A percentile compares a stretch with the other conserved stretches of the same genome.
phyloP scores from a whole-genome alignment of 2,113 vertebrate genomes.

The Pygoscelis adeliae region DNA sequence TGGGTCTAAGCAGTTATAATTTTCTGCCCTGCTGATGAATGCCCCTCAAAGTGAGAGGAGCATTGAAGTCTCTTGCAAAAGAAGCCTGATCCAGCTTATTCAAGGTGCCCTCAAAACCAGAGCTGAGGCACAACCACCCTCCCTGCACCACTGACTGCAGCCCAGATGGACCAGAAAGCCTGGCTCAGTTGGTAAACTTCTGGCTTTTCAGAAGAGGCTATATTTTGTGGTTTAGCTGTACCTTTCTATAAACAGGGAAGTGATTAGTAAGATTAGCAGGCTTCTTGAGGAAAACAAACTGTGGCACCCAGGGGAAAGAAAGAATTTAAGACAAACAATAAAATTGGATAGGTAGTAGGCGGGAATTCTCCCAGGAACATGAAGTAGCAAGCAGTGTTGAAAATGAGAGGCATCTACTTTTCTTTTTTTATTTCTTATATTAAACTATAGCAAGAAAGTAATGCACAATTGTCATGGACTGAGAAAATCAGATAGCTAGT shows the following conservation, averaged over 20 bases:
- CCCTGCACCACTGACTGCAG: not conserved
- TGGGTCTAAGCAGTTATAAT: not conserved
- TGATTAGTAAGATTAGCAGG: not conserved
- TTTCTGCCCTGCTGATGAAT: not conserved
- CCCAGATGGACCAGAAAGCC: not conserved
- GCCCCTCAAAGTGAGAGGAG: not conserved
- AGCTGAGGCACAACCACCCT: not conserved
- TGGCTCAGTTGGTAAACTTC: not conserved
- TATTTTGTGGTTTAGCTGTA: not conserved
- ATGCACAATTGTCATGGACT: not conserved
- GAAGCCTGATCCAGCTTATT: not conserved
- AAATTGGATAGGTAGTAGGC: not conserved
- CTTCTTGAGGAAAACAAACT: not conserved
- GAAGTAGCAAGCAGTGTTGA: not conserved
- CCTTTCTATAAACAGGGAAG: not conserved
- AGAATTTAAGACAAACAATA: not conserved
- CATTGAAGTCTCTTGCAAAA: not conserved
- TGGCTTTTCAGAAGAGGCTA: not conserved
- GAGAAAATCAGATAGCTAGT: not conserved
- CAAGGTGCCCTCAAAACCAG: not conserved
- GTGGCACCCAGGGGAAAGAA: not conserved
- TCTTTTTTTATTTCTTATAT: not conserved
- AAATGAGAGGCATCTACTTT: not conserved
- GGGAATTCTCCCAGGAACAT: not conserved
- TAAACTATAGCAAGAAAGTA: not conserved